These are phyloP conservation scores for Labroides dimidiatus DNA, from an alignment of 2,797 vertebrate genomes.

Conservation along the genomic window DNA sequence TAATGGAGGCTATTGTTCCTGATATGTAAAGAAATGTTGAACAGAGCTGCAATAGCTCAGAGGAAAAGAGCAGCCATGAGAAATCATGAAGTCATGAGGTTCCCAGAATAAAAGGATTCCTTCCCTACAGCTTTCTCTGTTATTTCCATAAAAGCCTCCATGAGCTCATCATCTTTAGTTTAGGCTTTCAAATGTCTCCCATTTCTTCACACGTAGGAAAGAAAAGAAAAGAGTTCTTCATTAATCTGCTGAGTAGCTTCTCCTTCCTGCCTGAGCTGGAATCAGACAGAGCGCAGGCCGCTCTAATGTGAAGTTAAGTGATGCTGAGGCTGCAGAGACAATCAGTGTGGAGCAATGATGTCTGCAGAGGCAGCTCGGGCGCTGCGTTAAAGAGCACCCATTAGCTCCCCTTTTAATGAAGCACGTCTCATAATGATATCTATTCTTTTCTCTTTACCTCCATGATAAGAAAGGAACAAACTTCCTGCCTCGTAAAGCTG, in stretches of 20 bases:
- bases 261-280: constrained; percentile 65
- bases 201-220: constrained; percentile 56
- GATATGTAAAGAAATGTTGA: constrained; percentile 9
- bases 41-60: constrained; percentile 12
- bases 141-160: constrained; percentile 31
- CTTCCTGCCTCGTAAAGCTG: constrained; percentile 63
- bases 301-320: constrained; percentile 82
- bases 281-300: constrained; percentile 68
- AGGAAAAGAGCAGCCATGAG: constrained; percentile 18
- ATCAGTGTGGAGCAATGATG: constrained; percentile 73
- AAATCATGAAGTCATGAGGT: constrained; percentile 26
- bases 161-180: constrained; percentile 41
- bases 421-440: constrained; percentile 77
- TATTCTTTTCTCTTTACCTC: constrained; percentile 70
- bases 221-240: constrained; percentile 72
- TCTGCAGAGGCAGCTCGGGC: constrained; percentile 72
- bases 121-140: constrained; percentile 32
- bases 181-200: constrained; percentile 58
- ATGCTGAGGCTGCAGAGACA: constrained; percentile 80
- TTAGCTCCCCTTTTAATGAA: constrained; percentile 82
- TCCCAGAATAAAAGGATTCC: constrained; percentile 32
- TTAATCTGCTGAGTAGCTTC: constrained; percentile 77
- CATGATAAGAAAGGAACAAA: constrained; percentile 66
- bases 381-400: constrained; percentile 75
- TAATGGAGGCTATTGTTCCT: constrained; percentile 10